These are phyloP conservation scores for Phyllotreta striolata DNA, from an alignment of 2,888 invertebrate genomes.

Conservation along the genomic window DNA sequence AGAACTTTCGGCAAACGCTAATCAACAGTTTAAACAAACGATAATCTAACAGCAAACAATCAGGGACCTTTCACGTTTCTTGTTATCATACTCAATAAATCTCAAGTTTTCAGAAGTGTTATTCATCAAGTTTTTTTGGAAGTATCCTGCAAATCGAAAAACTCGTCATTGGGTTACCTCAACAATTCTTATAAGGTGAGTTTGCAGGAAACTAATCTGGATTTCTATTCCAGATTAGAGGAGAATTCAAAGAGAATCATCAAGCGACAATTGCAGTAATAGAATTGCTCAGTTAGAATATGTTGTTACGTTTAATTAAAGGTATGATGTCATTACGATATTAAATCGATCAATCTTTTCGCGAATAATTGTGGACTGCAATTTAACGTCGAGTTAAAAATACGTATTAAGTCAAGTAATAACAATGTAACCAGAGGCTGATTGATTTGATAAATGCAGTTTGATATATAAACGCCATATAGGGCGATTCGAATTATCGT, in stretches of 20 bases:
- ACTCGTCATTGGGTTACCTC: no score
- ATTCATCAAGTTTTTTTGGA: no score
- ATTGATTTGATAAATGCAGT: slow-evolving; percentile 15
- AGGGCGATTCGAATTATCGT: neutral
- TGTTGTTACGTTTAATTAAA: slow-evolving; percentile 17
- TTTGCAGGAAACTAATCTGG: no score
- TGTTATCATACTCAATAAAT: slow-evolving; percentile 1
- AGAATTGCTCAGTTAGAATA: slow-evolving; percentile 1
- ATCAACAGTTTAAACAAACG: slow-evolving; percentile 5
- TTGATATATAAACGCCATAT: slow-evolving; percentile 7
- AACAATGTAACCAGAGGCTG: slow-evolving; percentile 10
- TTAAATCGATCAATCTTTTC: slow-evolving; percentile 25
- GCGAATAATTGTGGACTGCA: slow-evolving; percentile 17
- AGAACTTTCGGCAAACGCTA: slow-evolving; percentile 5
- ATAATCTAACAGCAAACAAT: neutral
- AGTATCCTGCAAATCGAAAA: no score
- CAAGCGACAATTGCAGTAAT: no score
- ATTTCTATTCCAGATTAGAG: no score
- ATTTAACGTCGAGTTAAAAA: slow-evolving; percentile 23
- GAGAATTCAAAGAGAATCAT: no score
- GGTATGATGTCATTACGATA: slow-evolving; percentile 23
- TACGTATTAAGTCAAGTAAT: slow-evolving; percentile 20
- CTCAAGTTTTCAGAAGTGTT: no score
- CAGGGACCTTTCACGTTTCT: no score
- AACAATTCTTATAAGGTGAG: no score